These are phyloP conservation scores for Octomys mimax DNA, from an alignment of 2,797 vertebrate species.

Conservation along the genomic window DNA sequence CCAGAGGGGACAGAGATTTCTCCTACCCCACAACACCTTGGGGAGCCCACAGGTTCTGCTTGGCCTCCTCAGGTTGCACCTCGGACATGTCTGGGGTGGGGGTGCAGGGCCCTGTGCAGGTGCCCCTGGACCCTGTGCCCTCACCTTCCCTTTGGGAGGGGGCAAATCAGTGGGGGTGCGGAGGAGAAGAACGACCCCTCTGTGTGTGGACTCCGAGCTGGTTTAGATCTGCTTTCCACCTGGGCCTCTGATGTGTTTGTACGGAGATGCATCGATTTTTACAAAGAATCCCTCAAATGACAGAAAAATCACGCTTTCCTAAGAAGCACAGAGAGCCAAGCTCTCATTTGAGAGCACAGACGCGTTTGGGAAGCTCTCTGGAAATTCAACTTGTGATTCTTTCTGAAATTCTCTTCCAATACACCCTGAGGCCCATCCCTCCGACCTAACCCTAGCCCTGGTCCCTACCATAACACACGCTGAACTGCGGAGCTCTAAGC, in stretches of 20 bases:
- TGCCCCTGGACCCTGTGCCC: rapidly evolving
- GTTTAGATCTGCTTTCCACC: constrained; percentile 31
- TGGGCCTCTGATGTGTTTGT: constrained; percentile 55
- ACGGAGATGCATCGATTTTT: constrained; percentile 65
- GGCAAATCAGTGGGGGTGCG: not conserved
- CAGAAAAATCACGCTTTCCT: constrained; percentile 24
- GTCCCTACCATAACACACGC: too few species aligned
- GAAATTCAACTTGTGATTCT: not conserved
- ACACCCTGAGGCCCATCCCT: not conserved
- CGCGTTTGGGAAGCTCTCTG: not conserved
- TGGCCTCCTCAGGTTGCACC: not conserved
- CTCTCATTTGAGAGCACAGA: not conserved
- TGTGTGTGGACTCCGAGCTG: not conserved
- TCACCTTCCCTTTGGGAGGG: not conserved
- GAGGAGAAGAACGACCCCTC: not conserved
- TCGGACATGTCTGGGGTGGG: not conserved
- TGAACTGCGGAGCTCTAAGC: not conserved
- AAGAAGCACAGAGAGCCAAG: constrained; percentile 38
- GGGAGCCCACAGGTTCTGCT: not conserved
- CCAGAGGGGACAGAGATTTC: not conserved
- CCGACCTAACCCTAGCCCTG: not conserved
- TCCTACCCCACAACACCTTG: not conserved
- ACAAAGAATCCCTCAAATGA: constrained; percentile 48
- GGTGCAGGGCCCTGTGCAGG: not conserved
- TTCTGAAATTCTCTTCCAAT: constrained; percentile 61